A percentile compares a stretch with the other conserved stretches of the same genome.
These are phyloP conservation scores for Magallana ariakensis DNA, from an alignment of 1,140 invertebrate genomes.

Conservation along the genomic window DNA sequence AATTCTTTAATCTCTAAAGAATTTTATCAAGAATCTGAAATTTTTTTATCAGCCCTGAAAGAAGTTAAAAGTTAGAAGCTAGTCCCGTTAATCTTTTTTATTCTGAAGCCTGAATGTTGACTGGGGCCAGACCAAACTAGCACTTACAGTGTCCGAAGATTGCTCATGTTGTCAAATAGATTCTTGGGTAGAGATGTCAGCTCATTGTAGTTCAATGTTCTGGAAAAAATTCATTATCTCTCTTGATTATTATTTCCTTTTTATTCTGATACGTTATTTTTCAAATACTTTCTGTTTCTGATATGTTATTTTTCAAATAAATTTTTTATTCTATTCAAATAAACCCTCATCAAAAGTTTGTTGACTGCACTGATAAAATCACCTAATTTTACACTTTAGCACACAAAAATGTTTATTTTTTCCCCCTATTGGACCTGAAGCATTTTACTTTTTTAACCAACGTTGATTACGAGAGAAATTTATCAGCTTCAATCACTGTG, in stretches of 20 bases:
- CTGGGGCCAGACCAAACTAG: constrained; percentile 7
- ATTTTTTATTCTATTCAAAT: not conserved
- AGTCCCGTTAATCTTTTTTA: not conserved
- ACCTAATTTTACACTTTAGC: not conserved
- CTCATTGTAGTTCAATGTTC: constrained; percentile 96
- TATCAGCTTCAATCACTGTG: not conserved
- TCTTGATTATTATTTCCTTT: not conserved
- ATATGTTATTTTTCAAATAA: no score
- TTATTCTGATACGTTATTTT: not conserved
- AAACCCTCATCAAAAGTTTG: not conserved
- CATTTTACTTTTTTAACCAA: not conserved
- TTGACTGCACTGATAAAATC: not conserved
- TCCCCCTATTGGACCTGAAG: not conserved
- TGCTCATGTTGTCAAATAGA: constrained; percentile 88
- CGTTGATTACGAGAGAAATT: not conserved
- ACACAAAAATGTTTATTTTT: not conserved
- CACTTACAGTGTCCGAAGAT: constrained; percentile 88
- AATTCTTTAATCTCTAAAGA: constrained; percentile 37
- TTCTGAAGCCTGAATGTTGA: not conserved
- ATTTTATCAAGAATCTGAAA: constrained; percentile 7
- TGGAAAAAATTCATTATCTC: constrained; percentile 79
- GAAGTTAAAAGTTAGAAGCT: not conserved
- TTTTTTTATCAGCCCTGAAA: not conserved
- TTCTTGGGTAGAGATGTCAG: constrained; percentile 90
- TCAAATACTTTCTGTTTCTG: not conserved